A percentile compares a stretch with the other conserved stretches of the same genome.
phyloP scores from a whole-genome alignment of 1,140 invertebrate species.

The Brachionus asplanchnoidis region DNA sequence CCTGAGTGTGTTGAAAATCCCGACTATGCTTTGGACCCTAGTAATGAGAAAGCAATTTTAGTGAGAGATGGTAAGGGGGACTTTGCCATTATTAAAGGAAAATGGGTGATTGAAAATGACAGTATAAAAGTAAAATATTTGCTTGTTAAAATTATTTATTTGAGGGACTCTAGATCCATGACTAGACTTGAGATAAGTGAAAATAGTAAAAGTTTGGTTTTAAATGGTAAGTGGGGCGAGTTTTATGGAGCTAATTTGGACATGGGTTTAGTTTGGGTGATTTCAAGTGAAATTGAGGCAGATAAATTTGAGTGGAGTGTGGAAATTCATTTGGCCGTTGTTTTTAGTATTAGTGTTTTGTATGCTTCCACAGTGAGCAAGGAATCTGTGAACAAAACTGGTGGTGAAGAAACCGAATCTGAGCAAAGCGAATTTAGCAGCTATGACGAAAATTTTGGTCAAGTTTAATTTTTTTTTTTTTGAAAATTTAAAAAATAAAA shows the following conservation, averaged over 20 bases:
- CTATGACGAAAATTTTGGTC: background rate
- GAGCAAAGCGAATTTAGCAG: background rate
- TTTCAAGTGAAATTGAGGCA: background rate
- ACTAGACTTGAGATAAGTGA: background rate
- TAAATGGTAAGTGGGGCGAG: background rate
- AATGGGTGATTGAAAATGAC: background rate
- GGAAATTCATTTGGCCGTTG: background rate
- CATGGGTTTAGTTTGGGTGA: background rate
- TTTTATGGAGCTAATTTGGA: background rate
- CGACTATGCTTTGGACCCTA: background rate
- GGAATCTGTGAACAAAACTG: background rate
- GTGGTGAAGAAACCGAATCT: background rate
- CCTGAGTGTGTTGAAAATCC: background rate
- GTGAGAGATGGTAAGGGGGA: background rate
- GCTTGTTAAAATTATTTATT: background rate
- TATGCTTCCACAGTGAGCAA: background rate
- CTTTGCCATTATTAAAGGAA: constrained; percentile 5
- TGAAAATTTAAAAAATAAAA: no score
- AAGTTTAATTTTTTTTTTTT: no score
- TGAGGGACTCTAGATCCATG: background rate
- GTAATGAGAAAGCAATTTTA: background rate
- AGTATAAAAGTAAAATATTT: background rate
- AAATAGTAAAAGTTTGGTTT: background rate
- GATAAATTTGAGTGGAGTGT: background rate
- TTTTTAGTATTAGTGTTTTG: background rate